Conservation (phyloP, 2,797 vertebrate genomes). For the Ceyx erithaca region DNA sequence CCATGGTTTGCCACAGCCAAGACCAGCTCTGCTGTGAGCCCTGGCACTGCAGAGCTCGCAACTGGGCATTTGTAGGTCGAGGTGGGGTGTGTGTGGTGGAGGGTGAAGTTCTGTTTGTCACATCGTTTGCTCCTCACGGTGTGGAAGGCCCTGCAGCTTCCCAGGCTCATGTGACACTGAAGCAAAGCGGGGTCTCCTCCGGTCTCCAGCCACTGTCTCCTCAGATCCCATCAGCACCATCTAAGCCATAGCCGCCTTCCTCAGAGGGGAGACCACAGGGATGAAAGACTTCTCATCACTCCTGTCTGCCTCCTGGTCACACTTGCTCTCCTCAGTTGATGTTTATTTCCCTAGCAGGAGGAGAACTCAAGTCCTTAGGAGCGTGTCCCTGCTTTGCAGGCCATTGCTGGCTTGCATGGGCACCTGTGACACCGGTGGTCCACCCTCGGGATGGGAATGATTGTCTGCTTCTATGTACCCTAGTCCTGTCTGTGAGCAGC, state of each 20-base stretch:
- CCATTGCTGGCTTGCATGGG: neutral
- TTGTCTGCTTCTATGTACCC: neutral
- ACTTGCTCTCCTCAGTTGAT: neutral
- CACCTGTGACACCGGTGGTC: neutral
- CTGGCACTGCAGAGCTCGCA: rapidly evolving
- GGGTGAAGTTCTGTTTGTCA: neutral
- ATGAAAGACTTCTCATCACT: neutral
- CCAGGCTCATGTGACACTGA: slow-evolving; percentile 31
- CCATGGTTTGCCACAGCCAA: neutral
- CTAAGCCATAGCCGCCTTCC: neutral
- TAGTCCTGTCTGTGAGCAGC: neutral
- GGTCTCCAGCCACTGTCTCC: neutral
- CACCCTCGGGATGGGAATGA: neutral
- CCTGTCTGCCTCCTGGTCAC: neutral
- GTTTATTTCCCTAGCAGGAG: neutral
- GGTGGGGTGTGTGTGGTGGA: neutral
- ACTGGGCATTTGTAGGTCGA: rapidly evolving
- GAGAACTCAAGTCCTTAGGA: neutral
- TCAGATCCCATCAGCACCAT: neutral
- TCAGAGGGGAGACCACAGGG: neutral
- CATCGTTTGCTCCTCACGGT: neutral
- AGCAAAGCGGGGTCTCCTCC: neutral
- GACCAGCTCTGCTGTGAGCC: neutral
- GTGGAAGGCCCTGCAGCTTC: neutral
- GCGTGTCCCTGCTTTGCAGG: neutral